These are phyloP conservation scores for Mamestra brassicae DNA, from an alignment of 2,888 invertebrate species.

Conservation along the genomic window DNA sequence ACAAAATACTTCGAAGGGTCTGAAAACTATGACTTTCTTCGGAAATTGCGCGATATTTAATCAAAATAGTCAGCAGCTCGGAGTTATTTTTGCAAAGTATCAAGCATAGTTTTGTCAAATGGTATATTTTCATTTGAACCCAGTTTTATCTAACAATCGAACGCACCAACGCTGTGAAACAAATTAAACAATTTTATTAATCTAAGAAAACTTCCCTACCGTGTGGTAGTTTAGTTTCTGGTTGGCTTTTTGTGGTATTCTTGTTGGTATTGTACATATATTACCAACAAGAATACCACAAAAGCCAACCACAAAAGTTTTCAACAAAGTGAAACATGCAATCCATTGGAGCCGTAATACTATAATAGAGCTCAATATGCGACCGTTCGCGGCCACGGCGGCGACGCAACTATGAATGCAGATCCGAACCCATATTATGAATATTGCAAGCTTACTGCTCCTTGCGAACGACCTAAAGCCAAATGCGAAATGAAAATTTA, in stretches of 20 bases:
- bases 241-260: too few relatives aligned
- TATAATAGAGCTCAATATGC: constrained; percentile 54
- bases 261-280: too few relatives aligned
- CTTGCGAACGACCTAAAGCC: constrained; percentile 72
- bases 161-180: neutral
- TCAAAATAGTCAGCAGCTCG: too few relatives aligned
- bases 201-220: neutral
- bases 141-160: neutral
- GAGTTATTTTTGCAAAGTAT: too few relatives aligned
- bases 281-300: neutral
- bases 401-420: constrained; percentile 65
- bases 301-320: neutral
- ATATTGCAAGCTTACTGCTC: constrained; percentile 75
- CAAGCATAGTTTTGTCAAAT: too few relatives aligned
- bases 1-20: neutral
- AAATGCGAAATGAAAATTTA: constrained; percentile 82
- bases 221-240: too few relatives aligned
- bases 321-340: constrained; percentile 41
- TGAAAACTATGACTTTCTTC: neutral
- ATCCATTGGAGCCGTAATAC: constrained; percentile 21
- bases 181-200: neutral
- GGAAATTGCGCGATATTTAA: too few relatives aligned
- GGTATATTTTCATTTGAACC: too few relatives aligned
- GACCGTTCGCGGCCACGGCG: constrained; percentile 18
- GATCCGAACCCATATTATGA: constrained; percentile 75